Conservation (phyloP, 2,113 vertebrate species). For the Aldabrachelys gigantea region DNA sequence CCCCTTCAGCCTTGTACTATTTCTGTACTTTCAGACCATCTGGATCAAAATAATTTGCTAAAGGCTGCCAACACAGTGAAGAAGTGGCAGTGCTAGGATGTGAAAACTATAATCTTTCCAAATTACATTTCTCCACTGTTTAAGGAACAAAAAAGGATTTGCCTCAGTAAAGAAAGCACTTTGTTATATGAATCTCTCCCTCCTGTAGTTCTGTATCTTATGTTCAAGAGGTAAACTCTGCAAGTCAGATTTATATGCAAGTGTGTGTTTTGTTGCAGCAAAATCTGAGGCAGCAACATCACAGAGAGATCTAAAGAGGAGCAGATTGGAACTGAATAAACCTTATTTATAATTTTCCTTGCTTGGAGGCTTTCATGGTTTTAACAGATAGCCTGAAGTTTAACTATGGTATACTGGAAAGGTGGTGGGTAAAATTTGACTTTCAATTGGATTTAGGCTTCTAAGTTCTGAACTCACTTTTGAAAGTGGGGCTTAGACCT, state of each 20-base stretch:
- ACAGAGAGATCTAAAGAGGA: conserved; percentile 54
- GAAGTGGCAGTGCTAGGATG: conserved; percentile 35
- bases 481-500: background rate
- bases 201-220: conserved; percentile 45
- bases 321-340: conserved; percentile 53
- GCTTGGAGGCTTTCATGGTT: conserved; percentile 8
- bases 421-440: background rate
- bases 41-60: conserved; percentile 16
- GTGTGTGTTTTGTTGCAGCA: conserved; percentile 57
- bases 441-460: background rate
- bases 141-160: conserved; percentile 27
- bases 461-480: background rate
- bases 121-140: conserved; percentile 38
- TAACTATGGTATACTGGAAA: background rate
- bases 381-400: background rate
- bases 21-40: background rate
- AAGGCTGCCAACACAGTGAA: conserved; percentile 47
- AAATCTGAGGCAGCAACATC: conserved; percentile 53
- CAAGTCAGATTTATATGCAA: conserved; percentile 66
- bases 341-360: conserved; percentile 51
- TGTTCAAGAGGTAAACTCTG: conserved; percentile 62
- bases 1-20: background rate
- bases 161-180: conserved; percentile 41
- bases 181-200: conserved; percentile 39
- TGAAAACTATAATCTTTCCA: conserved; percentile 45